These are phyloP conservation scores for Cochlearius cochlearius DNA, from an alignment of 2,113 vertebrate species.

Conservation along the genomic window DNA sequence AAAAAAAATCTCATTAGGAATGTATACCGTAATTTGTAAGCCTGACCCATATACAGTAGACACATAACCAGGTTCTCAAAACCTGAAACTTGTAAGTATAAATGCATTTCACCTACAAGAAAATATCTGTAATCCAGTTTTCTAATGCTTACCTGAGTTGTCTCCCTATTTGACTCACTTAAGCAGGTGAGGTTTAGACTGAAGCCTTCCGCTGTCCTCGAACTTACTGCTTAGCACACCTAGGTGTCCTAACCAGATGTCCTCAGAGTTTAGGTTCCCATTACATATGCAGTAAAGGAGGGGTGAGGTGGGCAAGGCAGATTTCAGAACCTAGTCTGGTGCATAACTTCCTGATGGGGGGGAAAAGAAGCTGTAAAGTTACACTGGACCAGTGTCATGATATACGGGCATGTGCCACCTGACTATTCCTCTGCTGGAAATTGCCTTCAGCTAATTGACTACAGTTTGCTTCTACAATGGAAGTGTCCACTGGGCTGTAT, in stretches of 20 bases:
- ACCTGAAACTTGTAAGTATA: background rate
- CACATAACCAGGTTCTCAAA: background rate
- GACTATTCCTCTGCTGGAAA: background rate
- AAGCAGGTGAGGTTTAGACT: background rate
- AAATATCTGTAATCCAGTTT: background rate
- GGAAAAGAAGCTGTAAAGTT: background rate
- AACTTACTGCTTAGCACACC: background rate
- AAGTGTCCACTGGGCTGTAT: background rate
- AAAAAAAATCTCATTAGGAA: background rate
- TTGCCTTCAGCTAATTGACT: background rate
- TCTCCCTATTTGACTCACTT: background rate
- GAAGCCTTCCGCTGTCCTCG: background rate
- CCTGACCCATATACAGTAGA: background rate
- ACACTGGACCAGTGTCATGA: too few species aligned
- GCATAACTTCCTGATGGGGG: background rate
- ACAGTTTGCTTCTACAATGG: accelerated
- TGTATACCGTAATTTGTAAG: background rate
- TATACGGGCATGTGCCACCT: accelerated
- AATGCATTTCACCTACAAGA: background rate
- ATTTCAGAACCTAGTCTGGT: background rate
- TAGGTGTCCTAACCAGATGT: background rate
- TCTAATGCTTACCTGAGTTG: background rate
- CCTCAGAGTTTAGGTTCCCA: background rate
- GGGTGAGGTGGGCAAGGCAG: background rate
- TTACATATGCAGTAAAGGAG: background rate